phyloP scores from a whole-genome alignment of 2,888 invertebrate species.

The Vesta saturnalis region DNA sequence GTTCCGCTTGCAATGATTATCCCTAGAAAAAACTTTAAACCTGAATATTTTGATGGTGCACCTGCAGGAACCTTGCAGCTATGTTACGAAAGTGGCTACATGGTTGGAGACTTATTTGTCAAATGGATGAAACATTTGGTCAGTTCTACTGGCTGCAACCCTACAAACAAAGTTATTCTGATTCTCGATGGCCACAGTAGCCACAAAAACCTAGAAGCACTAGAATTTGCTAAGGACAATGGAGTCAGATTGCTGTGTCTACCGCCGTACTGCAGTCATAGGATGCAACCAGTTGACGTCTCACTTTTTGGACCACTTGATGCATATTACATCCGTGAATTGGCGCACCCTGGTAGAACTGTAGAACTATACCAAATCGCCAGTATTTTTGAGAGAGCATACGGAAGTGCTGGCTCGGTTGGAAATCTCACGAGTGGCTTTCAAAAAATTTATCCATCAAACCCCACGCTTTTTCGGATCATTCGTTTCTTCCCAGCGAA shows the following conservation, averaged over 20 bases:
- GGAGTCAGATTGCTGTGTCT: constrained; percentile 52
- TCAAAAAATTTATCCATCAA: constrained; percentile 20
- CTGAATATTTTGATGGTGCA: constrained; percentile 35
- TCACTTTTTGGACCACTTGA: too few relatives aligned
- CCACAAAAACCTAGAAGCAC: constrained; percentile 21
- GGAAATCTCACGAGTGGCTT: constrained; percentile 14
- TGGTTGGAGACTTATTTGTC: constrained; percentile 16
- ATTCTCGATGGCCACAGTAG: constrained; percentile 50
- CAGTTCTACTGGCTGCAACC: background rate
- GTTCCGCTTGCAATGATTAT: constrained; percentile 7
- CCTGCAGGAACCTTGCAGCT: background rate
- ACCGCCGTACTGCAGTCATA: constrained; percentile 55
- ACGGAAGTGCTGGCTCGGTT: constrained; percentile 15
- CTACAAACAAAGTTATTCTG: constrained; percentile 46
- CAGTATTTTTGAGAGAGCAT: constrained; percentile 20
- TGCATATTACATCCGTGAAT: constrained; percentile 36
- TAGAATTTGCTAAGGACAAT: constrained; percentile 29
- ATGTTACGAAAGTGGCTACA: constrained; percentile 14
- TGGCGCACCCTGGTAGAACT: constrained; percentile 13
- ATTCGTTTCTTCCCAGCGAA: too few relatives aligned
- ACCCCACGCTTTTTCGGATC: constrained; percentile 28
- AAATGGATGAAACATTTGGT: constrained; percentile 22
- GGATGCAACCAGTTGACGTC: too few relatives aligned
- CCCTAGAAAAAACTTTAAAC: constrained; percentile 18
- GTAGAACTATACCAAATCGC: constrained; percentile 10